A percentile compares a stretch with the other conserved stretches of the same genome.
Evolutionary conservation across 2,797 vertebrate species (phyloP).

Genomic region (Pogoniulus pusillus): DNA sequence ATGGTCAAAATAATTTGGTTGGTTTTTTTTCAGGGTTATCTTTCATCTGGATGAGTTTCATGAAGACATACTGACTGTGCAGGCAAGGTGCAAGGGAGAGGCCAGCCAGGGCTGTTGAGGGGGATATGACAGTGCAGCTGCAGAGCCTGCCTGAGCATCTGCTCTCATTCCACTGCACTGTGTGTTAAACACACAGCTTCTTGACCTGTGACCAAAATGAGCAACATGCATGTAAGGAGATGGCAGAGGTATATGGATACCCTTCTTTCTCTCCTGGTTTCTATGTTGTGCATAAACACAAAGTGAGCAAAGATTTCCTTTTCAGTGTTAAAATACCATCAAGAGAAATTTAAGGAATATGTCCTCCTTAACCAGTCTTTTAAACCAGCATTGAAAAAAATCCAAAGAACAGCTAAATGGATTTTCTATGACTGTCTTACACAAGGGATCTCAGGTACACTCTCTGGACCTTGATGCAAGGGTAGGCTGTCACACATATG

Average conservation of each 20-base stretch:
- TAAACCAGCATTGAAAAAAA: background rate
- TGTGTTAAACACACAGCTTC: background rate
- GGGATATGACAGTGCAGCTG: background rate
- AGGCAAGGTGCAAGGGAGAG: background rate
- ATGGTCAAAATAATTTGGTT: background rate
- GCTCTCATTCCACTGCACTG: background rate
- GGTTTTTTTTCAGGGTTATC: background rate
- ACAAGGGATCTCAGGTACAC: background rate
- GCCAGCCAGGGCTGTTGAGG: background rate
- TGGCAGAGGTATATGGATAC: background rate
- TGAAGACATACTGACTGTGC: background rate
- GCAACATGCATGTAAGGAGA: background rate
- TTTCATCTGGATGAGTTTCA: background rate
- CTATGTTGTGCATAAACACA: background rate
- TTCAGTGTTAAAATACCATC: background rate
- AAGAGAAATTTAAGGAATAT: background rate
- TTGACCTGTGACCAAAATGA: background rate
- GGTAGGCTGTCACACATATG: fast-evolving
- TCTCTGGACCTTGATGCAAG: background rate
- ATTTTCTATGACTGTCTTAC: background rate
- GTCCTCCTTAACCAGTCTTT: fast-evolving
- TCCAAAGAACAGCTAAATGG: background rate
- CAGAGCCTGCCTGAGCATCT: background rate
- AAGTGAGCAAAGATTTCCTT: background rate
- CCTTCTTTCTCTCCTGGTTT: background rate